phyloP scores from a whole-genome alignment of 1,140 invertebrate species.

The Drosophila auraria region DNA sequence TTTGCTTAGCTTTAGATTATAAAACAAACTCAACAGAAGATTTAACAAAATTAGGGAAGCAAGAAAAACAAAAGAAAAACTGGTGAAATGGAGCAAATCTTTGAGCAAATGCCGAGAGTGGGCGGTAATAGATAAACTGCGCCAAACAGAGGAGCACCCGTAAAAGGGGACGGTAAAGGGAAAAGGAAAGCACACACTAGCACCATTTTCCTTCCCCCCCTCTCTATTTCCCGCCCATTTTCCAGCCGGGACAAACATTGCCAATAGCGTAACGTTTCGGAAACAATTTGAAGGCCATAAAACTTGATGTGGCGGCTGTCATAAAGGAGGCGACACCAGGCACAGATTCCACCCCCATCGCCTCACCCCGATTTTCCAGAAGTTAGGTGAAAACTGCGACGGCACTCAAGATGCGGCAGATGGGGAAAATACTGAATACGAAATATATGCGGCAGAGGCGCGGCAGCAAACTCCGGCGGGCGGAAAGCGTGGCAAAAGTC shows the following conservation, averaged over 20 bases:
- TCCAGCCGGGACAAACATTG: conserved; percentile 32
- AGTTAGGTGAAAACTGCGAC: conserved; percentile 52
- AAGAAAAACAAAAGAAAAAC: conserved; percentile 43
- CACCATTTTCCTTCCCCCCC: conserved; percentile 4
- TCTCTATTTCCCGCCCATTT: conserved; percentile 17
- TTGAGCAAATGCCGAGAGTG: conserved; percentile 39
- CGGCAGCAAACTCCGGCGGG: conserved; percentile 32
- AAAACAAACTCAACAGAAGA: conserved; percentile 1
- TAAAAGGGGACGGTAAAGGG: background rate
- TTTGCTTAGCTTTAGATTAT: background rate
- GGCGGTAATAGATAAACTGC: conserved; percentile 68
- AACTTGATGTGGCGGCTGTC: conserved; percentile 72
- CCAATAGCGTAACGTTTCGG: conserved; percentile 74
- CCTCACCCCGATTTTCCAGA: conserved; percentile 13
- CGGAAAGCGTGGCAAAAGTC: conserved; percentile 34
- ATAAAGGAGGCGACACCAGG: conserved; percentile 59
- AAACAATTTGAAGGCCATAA: conserved; percentile 83
- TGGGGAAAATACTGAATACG: conserved; percentile 26
- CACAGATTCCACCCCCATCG: conserved; percentile 32
- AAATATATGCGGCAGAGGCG: conserved; percentile 21
- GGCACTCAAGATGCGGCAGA: conserved; percentile 47
- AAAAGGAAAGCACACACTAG: conserved; percentile 18
- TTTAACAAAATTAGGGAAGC: conserved; percentile 30
- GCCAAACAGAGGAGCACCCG: conserved; percentile 48
- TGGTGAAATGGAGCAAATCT: conserved; percentile 70